A percentile compares a stretch with the other conserved stretches of the same genome.
Evolutionary conservation across 2,888 invertebrate genomes (phyloP).

Genomic region (Nomada fucata): DNA sequence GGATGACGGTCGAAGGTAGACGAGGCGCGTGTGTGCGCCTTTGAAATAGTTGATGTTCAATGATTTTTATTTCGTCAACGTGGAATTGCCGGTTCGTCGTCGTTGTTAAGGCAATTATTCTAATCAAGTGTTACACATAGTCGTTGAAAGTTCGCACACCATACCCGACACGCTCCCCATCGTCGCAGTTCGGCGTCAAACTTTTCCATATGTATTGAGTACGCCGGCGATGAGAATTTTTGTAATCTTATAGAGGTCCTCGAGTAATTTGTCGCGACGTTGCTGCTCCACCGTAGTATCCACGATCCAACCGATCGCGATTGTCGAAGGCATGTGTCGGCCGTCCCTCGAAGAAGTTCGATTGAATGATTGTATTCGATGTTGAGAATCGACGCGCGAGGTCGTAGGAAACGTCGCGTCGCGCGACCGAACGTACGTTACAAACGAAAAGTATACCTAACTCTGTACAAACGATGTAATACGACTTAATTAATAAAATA

Average conservation of each 20-base stretch:
- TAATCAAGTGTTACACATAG: constrained; percentile 38
- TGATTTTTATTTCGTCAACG: not conserved
- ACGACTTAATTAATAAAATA: constrained; percentile 63
- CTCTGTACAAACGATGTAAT: constrained; percentile 57
- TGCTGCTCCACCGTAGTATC: constrained; percentile 1
- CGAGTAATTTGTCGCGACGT: not conserved
- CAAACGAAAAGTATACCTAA: constrained; percentile 25
- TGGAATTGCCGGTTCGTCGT: not conserved
- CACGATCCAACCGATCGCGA: not conserved
- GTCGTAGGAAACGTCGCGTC: not conserved
- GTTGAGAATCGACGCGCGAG: not conserved
- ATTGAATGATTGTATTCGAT: not conserved
- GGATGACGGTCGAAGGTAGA: not conserved
- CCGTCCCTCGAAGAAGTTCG: not conserved
- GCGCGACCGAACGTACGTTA: constrained; percentile 1
- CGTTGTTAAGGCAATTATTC: constrained; percentile 22
- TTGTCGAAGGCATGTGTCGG: not conserved
- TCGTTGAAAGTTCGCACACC: constrained; percentile 14
- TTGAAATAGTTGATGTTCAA: not conserved
- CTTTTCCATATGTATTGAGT: not conserved
- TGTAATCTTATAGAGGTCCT: not conserved
- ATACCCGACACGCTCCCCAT: not conserved
- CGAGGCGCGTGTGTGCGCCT: not conserved
- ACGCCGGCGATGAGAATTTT: constrained; percentile 10
- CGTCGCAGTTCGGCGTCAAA: constrained; percentile 29